Evolutionary conservation across 1,140 invertebrate species (phyloP), one percentile per base, ranked within the genome.

Genomic region (Pseudomyrmex flavicornis): DNA sequence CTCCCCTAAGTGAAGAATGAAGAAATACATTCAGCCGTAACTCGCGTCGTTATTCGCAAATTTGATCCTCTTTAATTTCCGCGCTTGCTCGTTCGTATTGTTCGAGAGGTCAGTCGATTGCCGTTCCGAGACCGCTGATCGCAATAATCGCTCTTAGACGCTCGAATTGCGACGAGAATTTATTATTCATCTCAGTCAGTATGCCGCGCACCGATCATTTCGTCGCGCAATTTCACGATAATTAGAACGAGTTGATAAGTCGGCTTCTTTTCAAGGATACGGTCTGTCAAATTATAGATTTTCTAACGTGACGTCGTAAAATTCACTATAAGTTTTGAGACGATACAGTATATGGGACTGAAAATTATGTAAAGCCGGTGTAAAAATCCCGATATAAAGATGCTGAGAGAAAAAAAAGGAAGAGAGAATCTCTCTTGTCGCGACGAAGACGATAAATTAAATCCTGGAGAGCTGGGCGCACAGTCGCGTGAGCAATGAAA

Each of bases 401-500:
- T 5, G 35, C 35, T 35, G 50, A 22, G 59, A 13, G 59, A 35
- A 50, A 22, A 20, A n/a, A n/a, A n/a, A 56, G 5, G 35, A 20
- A 12, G 52, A 22, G 13, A 17, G 52, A 17, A 35, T 35, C 66
- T 35, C 83, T 84, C 82, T 73, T 22, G 75, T 75, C 12, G 73
- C 75, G 48, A 82, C 56, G 83, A 88, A 89, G 83, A 89, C 83
- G 82, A 86, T 84, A 86, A 90, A 89, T 88, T 90, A 89, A 90
- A 88, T 90, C 85, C 85, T 59, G 80, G 74, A 72, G 85, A 72
- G 85, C 52, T 74, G 74, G 59, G 74, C 85, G 82, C 86, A 79
- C 85, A 87, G 63, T 84, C 85, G 83, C 85, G 83, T 82, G 79
- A 83, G 75, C 88, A 88, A 90, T 90, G 87, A 90, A 90, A 90